Evolutionary conservation across 1,140 invertebrate species (phyloP), one percentile per base, ranked within the genome.

Genomic region (Drosophila dunni): DNA sequence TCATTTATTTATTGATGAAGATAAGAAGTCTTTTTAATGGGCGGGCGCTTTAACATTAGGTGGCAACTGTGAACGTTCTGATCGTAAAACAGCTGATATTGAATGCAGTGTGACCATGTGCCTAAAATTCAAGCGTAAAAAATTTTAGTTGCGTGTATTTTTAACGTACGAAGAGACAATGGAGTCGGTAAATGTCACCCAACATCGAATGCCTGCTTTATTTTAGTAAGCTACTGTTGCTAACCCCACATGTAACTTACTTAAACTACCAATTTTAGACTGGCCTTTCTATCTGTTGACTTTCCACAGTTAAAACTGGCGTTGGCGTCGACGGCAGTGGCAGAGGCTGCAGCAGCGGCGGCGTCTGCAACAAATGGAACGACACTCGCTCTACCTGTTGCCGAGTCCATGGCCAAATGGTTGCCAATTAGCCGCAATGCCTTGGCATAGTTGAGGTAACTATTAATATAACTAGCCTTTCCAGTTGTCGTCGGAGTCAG

Each of bases 401-500:
- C 56, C 33, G 48, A 46, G 71, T 64, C 74, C 77, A 79, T 74
- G 74, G 75, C 74, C 77, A 64, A 29, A 62, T 51, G 63, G 20
- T 48, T 53, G 72, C 76, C 73, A 79, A 79, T 79, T 79, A 79
- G 76, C 64, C 60, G 74, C 62, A 63, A 67, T 53, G 75, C 74
- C 77, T 79, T 79, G 77, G 75, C 75, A 69, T 79, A 79, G 78
- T 79, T 74, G 75, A 79, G 75, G 70, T 79, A 79, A 74, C 68
- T 72, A 62, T 63, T 46, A 65, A 78, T 65, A 78, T 65, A 76
- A 65, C 77, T 29, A 67, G 77, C 74, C 68, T 60, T 67, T 77
- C 77, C 77, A 79, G 75, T 79, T 77, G 69, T 63, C 56, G 11
- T 17, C 36, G n/a, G 33, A 10, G 6, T 45, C 44, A 45, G 11